phyloP scores from a whole-genome alignment of 2,888 invertebrate genomes.

The Trichogramma evanescens region DNA sequence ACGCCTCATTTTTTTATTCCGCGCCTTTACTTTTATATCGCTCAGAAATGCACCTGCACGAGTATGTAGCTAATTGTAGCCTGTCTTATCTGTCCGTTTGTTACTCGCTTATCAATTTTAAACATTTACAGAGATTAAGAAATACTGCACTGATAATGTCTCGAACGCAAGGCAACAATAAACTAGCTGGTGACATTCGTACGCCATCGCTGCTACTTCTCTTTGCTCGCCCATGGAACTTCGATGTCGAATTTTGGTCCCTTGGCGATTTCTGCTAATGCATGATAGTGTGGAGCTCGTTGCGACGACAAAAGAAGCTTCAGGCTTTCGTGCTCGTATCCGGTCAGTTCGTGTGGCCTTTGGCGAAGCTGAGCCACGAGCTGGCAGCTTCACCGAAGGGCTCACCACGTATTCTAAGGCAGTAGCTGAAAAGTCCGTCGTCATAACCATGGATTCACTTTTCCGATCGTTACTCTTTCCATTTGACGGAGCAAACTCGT shows the following conservation, averaged over 20 bases:
- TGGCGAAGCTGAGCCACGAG: background rate
- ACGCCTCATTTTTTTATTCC: background rate
- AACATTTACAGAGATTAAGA: conserved; percentile 25
- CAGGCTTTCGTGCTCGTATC: no score
- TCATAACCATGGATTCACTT: conserved; percentile 8
- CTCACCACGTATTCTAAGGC: conserved; percentile 25
- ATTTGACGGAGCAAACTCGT: conserved; percentile 50
- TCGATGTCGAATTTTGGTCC: conserved; percentile 23
- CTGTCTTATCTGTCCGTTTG: conserved; percentile 21
- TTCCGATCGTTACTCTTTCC: conserved; percentile 31
- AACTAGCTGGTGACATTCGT: conserved; percentile 23
- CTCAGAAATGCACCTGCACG: conserved; percentile 32
- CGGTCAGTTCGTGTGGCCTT: no score
- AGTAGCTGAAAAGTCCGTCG: background rate
- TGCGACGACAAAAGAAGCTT: conserved; percentile 1
- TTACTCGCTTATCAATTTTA: conserved; percentile 11
- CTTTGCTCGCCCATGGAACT: background rate
- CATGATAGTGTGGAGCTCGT: background rate
- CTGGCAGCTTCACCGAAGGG: conserved; percentile 11
- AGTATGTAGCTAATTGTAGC: conserved; percentile 24
- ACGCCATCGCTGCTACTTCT: background rate
- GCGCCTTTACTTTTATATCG: background rate
- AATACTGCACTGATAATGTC: conserved; percentile 34
- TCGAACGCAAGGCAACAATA: conserved; percentile 2
- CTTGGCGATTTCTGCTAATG: conserved; percentile 14